Evolutionary conservation across 2,888 invertebrate species (phyloP).

Genomic region (Antheraea yamamai): DNA sequence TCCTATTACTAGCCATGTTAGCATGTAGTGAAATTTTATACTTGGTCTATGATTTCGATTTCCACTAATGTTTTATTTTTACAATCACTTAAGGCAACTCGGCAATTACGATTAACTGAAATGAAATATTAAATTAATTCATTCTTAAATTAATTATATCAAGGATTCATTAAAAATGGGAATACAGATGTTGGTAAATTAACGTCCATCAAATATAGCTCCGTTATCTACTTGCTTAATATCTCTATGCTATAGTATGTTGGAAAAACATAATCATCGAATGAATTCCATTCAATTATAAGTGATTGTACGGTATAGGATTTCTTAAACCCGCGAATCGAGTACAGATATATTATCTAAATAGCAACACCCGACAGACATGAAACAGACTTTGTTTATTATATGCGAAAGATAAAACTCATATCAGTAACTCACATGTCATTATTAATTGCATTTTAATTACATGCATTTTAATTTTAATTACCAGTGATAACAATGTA

Average conservation of each 20-base stretch:
- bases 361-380: not conserved
- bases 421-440: not conserved
- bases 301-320: not conserved
- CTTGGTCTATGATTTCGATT: no score
- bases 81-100: not conserved
- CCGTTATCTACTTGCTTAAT: no score
- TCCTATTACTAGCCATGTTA: no score
- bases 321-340: not conserved
- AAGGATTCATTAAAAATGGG: not conserved
- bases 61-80: no score
- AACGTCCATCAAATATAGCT: not conserved
- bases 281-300: not conserved
- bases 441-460: not conserved
- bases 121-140: not conserved
- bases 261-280: not conserved
- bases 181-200: not conserved
- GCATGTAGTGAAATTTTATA: not conserved
- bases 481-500: not conserved
- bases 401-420: not conserved
- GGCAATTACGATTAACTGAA: not conserved
- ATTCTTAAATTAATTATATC: not conserved
- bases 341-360: conserved; percentile 2
- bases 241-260: not conserved
- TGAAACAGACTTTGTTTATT: not conserved
- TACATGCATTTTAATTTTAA: not conserved